A percentile compares a stretch with the other conserved stretches of the same genome.
Conservation (phyloP, 2,797 vertebrate species). For the Denticeps clupeoides region DNA sequence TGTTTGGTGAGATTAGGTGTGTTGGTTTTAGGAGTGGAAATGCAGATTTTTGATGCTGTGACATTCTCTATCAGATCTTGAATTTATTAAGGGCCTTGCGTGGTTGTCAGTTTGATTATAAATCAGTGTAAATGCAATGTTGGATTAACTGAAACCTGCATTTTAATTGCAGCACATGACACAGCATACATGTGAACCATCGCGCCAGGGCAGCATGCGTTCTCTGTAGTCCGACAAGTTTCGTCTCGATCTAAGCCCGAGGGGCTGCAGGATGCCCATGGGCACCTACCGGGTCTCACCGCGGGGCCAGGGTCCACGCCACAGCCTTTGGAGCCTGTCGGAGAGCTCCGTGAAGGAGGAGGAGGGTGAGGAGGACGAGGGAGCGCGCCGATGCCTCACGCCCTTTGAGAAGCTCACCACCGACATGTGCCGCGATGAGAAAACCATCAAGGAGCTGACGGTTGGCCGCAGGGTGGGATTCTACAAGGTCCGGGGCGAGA, state of each 20-base stretch:
- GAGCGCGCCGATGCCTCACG: constrained; percentile 44
- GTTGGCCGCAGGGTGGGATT: constrained; percentile 85
- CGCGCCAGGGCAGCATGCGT: too few species aligned
- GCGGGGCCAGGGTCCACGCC: constrained; percentile 38
- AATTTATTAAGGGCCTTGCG: too few species aligned
- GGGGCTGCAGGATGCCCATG: constrained; percentile 60
- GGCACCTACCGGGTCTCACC: constrained; percentile 47
- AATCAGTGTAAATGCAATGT: too few species aligned
- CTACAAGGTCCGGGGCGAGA: constrained; percentile 84
- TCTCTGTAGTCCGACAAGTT: constrained; percentile 1
- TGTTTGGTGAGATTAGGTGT: too few species aligned
- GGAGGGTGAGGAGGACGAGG: constrained; percentile 36
- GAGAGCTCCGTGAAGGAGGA: constrained; percentile 57
- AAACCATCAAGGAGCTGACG: constrained; percentile 77
- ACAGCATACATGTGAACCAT: too few species aligned
- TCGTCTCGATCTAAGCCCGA: constrained; percentile 8
- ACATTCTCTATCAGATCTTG: too few species aligned
- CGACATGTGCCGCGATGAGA: constrained; percentile 79
- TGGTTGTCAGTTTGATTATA: too few species aligned
- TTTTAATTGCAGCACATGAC: too few species aligned
- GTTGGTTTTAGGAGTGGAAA: too few species aligned
- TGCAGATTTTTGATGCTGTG: too few species aligned
- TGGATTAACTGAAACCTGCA: too few species aligned
- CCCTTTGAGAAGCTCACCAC: constrained; percentile 76
- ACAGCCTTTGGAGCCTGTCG: constrained; percentile 61